Evolutionary conservation across 2,888 invertebrate species (phyloP).

Genomic region (Pseudococcus longispinus): DNA sequence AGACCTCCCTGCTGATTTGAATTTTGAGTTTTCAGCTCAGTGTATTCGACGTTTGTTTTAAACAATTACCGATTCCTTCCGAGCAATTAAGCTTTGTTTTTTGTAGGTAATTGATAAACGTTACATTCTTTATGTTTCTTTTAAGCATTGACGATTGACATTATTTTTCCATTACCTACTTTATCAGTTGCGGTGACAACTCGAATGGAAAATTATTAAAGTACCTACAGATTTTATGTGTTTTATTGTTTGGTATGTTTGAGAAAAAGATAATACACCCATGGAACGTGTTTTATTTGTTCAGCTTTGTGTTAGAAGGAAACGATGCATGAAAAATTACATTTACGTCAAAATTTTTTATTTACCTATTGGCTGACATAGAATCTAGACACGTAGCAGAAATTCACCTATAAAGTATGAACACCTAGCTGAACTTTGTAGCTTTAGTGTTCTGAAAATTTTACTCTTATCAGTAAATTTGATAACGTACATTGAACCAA

Average conservation of each 20-base stretch:
- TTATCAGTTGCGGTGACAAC: not conserved
- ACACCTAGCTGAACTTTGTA: not conserved
- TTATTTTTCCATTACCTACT: constrained; percentile 33
- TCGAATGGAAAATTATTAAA: constrained; percentile 3
- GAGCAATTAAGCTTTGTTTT: constrained; percentile 36
- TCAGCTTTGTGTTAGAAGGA: not conserved
- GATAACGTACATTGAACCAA: too few relatives aligned
- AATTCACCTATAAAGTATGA: not conserved
- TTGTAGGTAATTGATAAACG: not conserved
- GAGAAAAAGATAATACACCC: not conserved
- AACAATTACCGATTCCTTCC: constrained; percentile 14
- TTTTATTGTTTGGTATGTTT: constrained; percentile 1
- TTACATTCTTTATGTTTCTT: constrained; percentile 11
- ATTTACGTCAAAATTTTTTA: not conserved
- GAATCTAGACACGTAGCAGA: not conserved
- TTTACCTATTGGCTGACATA: not conserved
- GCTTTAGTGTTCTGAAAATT: too few relatives aligned
- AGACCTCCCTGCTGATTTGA: too few relatives aligned
- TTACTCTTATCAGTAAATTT: too few relatives aligned
- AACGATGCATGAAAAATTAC: not conserved
- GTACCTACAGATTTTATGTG: not conserved
- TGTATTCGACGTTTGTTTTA: not conserved
- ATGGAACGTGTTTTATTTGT: not conserved
- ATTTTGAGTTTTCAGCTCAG: not conserved
- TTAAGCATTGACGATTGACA: not conserved